phyloP scores from a whole-genome alignment of 23 tunicate genomes.

The Ciona savignyi region DNA sequence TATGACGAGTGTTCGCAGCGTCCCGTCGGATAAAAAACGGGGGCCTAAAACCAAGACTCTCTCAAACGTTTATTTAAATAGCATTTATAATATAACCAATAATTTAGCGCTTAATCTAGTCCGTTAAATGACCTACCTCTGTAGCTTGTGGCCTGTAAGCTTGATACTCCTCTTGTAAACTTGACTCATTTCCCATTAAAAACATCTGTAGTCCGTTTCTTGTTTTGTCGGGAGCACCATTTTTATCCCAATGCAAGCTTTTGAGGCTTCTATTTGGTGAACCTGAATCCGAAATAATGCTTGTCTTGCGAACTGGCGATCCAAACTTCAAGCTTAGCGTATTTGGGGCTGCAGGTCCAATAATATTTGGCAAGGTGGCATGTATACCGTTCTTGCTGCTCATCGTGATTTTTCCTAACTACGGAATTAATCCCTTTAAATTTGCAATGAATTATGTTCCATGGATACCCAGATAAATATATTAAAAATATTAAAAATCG shows the following conservation, averaged over 20 bases:
- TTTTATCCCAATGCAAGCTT: neutral
- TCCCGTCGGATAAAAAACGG: too few species aligned
- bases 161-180: neutral
- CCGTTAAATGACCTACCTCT: neutral
- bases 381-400: neutral
- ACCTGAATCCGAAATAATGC: neutral
- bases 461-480: too few species aligned
- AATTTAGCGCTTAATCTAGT: too few species aligned
- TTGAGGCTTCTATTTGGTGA: neutral
- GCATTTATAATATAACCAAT: too few species aligned
- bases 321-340: neutral
- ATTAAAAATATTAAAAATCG: too few species aligned
- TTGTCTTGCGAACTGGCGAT: neutral
- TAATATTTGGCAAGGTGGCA: neutral
- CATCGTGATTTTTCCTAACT: neutral
- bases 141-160: neutral
- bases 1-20: too few species aligned
- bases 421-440: too few species aligned
- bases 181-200: neutral
- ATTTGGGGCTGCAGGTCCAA: neutral
- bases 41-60: too few species aligned
- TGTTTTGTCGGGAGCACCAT: neutral
- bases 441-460: too few species aligned
- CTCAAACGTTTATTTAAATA: too few species aligned
- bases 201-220: neutral